Base-by-base conservation (phyloP, 2,888 invertebrate genomes). In the Melolontha melolontha region DNA sequence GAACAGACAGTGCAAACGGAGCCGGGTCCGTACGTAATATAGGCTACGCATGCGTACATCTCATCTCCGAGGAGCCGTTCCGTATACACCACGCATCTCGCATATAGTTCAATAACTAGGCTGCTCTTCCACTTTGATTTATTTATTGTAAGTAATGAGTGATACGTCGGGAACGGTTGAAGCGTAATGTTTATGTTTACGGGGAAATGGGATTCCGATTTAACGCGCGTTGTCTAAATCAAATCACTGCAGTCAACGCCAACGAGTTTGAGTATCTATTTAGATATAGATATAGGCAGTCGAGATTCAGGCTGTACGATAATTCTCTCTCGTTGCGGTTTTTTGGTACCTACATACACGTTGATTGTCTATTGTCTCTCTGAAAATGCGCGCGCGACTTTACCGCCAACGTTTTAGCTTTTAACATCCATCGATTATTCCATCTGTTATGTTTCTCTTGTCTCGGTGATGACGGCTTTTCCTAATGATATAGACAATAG, bases 1-100 rank as follows among this genome's bases (percentile, higher is more conserved):
- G 47, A 69, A 73, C 75, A 67, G 72, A 73, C 68, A 68, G 67
- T 70, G 67, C 64, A 59, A 68, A 62, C 66, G 66, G 68, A 68
- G 50, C 66, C 64, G 41, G 41, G 70, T 47, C 57, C 49, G 59
- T 55, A 50, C 64, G 59, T 52, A 62, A 66, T 70, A 72, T 70
- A 68, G 65, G 57, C 62, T 40, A 70, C 73, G 74, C 75, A 74
- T 73, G 75, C 73, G 75, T 71, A 67, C 34, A 44, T 34, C 22
- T 12, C 41, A 22, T 54, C 62, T 54, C 14, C 44, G 68, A 66
- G 67, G 34, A 34, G 34, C 34, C 68, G 72, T 65, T 66, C 59
- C 63, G 64, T 42, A 44, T 11, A 22, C 49, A 47, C 54, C 59
- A 62, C 64, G 66, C 50, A 50, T 64, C 62, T 66, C 49, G 55